phyloP scores from a whole-genome alignment of 2,888 invertebrate genomes.

The Trachelus troglodyta region DNA sequence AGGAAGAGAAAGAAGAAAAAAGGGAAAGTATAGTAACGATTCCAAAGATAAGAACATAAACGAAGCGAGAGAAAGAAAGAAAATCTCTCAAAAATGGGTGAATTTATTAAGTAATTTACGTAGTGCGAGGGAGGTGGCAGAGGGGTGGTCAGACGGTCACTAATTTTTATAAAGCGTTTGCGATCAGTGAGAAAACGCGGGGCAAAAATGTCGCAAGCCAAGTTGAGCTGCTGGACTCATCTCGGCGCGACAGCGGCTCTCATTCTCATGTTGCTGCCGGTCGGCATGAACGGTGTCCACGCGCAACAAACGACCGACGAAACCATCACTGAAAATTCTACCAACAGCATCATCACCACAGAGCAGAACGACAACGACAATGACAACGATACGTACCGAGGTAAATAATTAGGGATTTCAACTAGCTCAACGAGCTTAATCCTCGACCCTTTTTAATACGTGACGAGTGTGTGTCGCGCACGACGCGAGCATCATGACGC shows the following conservation, averaged over 20 bases:
- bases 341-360: slow-evolving; percentile 30
- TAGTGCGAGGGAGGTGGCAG: background rate
- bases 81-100: slow-evolving; percentile 33
- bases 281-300: slow-evolving; percentile 28
- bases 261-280: slow-evolving; percentile 28
- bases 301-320: slow-evolving; percentile 21
- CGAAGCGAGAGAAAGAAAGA: slow-evolving; percentile 10
- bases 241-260: slow-evolving; percentile 35
- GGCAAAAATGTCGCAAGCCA: slow-evolving; percentile 54
- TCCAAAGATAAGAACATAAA: slow-evolving; percentile 18
- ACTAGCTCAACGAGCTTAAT: slow-evolving; percentile 38
- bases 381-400: slow-evolving; percentile 47
- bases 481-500: background rate
- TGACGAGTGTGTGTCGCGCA: background rate
- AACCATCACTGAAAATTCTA: slow-evolving; percentile 27
- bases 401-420: slow-evolving; percentile 42
- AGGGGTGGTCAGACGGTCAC: background rate
- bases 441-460: background rate
- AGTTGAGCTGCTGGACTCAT: slow-evolving; percentile 46
- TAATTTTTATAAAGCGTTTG: background rate
- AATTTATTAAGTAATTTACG: slow-evolving; percentile 38
- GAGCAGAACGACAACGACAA: slow-evolving; percentile 19
- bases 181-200: slow-evolving; percentile 3
- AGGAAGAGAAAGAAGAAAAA: slow-evolving; percentile 15
- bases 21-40: slow-evolving; percentile 18